Percentiles rank a stretch among this genome's conserved stretches.
These are phyloP conservation scores for Melitaea athalia DNA, from an alignment of 2,888 invertebrate species.

Conservation along the genomic window DNA sequence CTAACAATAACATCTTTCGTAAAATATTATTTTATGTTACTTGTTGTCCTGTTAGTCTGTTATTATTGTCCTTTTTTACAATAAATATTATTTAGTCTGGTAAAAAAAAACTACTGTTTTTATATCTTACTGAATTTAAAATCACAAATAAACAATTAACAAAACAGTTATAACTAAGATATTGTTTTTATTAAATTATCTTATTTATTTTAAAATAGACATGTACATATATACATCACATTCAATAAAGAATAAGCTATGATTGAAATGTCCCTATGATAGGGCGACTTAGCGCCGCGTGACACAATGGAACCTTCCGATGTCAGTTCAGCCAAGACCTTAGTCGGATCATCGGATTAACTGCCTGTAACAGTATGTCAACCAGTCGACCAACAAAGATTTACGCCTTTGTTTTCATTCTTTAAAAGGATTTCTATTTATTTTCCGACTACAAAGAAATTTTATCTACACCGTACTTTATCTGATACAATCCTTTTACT, in stretches of 20 bases:
- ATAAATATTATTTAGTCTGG: too few relatives aligned
- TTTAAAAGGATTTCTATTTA: constrained; percentile 56
- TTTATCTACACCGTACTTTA: constrained; percentile 33
- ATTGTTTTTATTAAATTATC: background rate
- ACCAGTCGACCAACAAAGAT: constrained; percentile 68
- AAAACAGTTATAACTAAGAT: too few relatives aligned
- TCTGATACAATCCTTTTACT: constrained; percentile 14
- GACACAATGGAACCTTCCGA: constrained; percentile 59
- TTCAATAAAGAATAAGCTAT: constrained; percentile 4
- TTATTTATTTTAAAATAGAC: too few relatives aligned
- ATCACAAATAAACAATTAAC: too few relatives aligned
- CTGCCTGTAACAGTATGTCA: constrained; percentile 76
- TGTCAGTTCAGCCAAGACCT: constrained; percentile 62
- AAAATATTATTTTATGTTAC: constrained; percentile 7
- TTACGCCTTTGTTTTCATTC: constrained; percentile 70
- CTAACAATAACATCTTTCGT: constrained; percentile 10
- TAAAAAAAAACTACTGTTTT: too few relatives aligned
- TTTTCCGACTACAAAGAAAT: constrained; percentile 32
- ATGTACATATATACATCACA: background rate
- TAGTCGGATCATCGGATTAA: constrained; percentile 74
- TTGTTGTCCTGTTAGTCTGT: background rate
- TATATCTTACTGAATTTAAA: too few relatives aligned
- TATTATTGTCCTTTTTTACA: background rate
- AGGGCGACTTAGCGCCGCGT: constrained; percentile 58
- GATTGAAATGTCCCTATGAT: constrained; percentile 46